Evolutionary conservation across 2,797 vertebrate species (phyloP), one percentile per base, ranked within the genome.

Genomic region (Chiroxiphia lanceolata): DNA sequence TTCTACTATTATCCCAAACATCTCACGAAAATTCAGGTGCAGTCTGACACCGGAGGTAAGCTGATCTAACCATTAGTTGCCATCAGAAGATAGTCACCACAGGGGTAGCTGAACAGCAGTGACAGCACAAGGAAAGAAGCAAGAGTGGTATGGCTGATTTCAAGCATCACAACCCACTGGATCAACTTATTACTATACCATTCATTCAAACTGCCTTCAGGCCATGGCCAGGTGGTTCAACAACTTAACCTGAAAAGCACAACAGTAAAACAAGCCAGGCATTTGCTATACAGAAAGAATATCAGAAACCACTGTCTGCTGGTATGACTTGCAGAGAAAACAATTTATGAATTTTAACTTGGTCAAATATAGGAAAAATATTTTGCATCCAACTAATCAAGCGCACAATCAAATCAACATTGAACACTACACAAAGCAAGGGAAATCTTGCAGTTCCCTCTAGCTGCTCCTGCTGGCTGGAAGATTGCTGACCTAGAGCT

Each of bases 161-260:
- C 67, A 56, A 87, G 88, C 77, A 78, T 76, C 90, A 91, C 50
- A 65, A 86, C 80, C 90, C 94, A 81, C 9, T 88, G 88, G 83
- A 91, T 90, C 68, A 54, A 64, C 79, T 85, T 77, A 83, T 87
- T 93, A 89, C 87, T 56, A 33, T 13, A 76, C 54, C 70, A 33
- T 65, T 89, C 78, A 61, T 42, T 89, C 88, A 38, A 53, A 84
- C 36, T 70, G 83, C 96, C 94, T 94, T 82, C 83, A 60, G 83
- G 90, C 70, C 90, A 80, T 0, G 2, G 77, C 75, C 83, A 94
- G 87, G 94, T 94, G 93, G 71, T 68, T 94, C 81, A 80, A 77
- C 78, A 95, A 64, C 92, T 72, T 74, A 63, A 76, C 79, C 75
- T 80, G 74, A 92, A 89, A 92, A 92, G 70, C 78, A 80, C 29